phyloP scores from a whole-genome alignment of 2,113 vertebrate genomes.

The Erythrocercus mccallii region DNA sequence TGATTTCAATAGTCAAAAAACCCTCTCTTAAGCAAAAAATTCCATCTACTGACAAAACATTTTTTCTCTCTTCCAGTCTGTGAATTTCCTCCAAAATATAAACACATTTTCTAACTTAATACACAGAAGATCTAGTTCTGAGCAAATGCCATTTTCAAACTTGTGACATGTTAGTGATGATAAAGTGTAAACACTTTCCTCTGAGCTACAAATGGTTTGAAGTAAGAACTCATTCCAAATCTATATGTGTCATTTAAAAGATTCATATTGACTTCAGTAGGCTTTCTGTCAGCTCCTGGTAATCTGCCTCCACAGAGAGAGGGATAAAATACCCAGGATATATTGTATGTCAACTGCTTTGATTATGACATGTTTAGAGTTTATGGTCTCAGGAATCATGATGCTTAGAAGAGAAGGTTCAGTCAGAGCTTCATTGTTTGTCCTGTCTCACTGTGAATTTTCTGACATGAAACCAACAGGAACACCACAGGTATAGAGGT shows the following conservation, averaged over 20 bases:
- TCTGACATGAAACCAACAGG: not conserved
- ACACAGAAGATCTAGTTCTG: not conserved
- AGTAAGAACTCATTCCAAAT: constrained; percentile 10
- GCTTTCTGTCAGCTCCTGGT: not conserved
- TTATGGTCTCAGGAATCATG: not conserved
- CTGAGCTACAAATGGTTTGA: constrained; percentile 2
- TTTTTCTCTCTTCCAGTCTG: not conserved
- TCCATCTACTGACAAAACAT: not conserved
- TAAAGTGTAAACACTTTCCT: constrained; percentile 2
- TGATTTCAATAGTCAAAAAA: not conserved
- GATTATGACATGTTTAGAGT: not conserved
- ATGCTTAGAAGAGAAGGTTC: not conserved
- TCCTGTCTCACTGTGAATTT: not conserved
- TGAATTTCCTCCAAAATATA: not conserved
- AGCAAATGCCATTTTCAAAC: not conserved
- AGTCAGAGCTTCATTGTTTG: not conserved
- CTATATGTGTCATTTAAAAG: constrained; percentile 9
- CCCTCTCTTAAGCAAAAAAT: not conserved
- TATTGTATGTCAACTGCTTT: not conserved
- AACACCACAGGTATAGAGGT: not conserved
- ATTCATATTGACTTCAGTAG: not conserved
- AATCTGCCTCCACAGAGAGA: not conserved
- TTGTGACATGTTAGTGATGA: not conserved
- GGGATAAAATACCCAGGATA: not conserved
- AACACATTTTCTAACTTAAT: not conserved